Percentiles rank a stretch among this genome's conserved stretches.
Evolutionary conservation across 2,113 vertebrate species (phyloP).

Genomic region (Oriolus oriolus): DNA sequence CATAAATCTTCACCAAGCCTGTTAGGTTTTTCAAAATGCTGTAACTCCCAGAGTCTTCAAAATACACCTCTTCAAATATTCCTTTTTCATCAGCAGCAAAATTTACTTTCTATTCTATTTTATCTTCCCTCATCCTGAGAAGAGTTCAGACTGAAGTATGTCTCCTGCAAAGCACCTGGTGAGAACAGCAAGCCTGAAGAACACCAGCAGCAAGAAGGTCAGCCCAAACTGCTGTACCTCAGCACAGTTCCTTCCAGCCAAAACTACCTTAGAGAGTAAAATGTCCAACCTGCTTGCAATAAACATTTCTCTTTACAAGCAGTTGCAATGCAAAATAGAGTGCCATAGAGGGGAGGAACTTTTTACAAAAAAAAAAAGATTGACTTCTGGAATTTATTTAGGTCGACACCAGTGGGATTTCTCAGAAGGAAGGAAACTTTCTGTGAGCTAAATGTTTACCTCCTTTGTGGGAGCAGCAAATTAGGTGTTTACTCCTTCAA

Average conservation of each 20-base stretch:
- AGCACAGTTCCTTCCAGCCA: not conserved
- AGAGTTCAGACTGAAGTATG: not conserved
- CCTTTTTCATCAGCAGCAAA: not conserved
- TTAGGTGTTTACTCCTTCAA: constrained; percentile 43
- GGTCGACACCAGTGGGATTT: not conserved
- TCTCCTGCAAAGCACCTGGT: not conserved
- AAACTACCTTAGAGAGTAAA: not conserved
- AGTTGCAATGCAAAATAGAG: not conserved
- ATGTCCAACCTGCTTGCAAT: not conserved
- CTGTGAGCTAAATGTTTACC: constrained; percentile 2
- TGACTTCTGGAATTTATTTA: constrained; percentile 26
- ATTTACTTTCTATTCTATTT: not conserved
- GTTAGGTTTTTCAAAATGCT: not conserved
- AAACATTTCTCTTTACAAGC: not conserved
- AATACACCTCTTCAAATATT: not conserved
- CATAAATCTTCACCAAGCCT: not conserved
- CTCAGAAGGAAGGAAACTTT: constrained; percentile 1
- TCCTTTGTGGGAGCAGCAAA: constrained; percentile 25
- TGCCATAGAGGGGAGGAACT: not conserved
- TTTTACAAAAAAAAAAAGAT: not conserved
- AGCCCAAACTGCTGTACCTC: not conserved
- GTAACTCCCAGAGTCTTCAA: not conserved
- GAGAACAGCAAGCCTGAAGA: not conserved
- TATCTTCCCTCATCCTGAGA: not conserved
- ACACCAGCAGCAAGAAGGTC: not conserved